Percentiles rank a stretch among this genome's conserved stretches.
Evolutionary conservation across 2,797 vertebrate species (phyloP).

Genomic region (Staurois parvus): DNA sequence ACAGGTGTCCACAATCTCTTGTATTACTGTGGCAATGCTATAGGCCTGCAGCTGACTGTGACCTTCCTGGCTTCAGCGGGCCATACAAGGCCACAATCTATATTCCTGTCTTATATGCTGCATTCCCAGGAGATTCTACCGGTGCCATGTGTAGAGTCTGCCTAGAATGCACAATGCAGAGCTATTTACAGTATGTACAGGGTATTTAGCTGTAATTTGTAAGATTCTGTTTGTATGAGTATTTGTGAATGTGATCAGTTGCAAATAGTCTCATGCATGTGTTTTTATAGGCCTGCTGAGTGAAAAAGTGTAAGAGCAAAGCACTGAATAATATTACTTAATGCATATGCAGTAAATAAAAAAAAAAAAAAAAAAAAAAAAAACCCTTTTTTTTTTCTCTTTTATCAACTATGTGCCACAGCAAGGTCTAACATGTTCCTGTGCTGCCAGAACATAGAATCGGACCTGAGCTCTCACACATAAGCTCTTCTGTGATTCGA

Average conservation of each 20-base stretch:
- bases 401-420: too few species aligned
- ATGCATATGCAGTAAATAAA: too few species aligned
- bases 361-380: too few species aligned
- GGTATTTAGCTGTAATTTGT: not conserved
- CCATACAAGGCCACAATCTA: conserved; percentile 23
- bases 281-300: not conserved
- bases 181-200: not conserved
- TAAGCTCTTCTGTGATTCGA: too few species aligned
- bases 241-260: not conserved
- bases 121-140: not conserved
- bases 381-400: too few species aligned
- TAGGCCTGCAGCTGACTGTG: conserved; percentile 37
- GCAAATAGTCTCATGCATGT: not conserved
- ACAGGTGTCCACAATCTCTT: conserved; percentile 40
- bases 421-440: too few species aligned
- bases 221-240: too few species aligned
- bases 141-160: not conserved
- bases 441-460: too few species aligned
- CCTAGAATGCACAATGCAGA: not conserved
- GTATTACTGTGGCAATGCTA: conserved; percentile 18
- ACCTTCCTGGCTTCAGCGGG: conserved; percentile 41
- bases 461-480: too few species aligned
- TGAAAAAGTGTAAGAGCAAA: too few species aligned
- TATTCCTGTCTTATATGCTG: not conserved
- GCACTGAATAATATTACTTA: too few species aligned